Conservation (phyloP, 2,797 vertebrate genomes). For the Picus viridis region DNA sequence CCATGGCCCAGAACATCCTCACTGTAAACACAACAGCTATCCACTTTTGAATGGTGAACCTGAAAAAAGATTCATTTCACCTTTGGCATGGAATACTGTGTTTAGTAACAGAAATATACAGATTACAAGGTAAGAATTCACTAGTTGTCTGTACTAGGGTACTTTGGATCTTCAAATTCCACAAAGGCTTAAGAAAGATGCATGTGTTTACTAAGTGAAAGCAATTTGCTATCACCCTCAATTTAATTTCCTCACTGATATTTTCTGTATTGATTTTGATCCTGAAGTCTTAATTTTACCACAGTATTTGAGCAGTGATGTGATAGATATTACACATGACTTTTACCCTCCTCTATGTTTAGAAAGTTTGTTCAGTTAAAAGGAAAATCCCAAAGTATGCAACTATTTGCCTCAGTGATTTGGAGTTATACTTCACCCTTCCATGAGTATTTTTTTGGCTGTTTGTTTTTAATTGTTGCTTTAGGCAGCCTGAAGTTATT, state of each 20-base stretch:
- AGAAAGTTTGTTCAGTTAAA: neutral
- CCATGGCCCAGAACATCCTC: neutral
- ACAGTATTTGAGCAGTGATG: neutral
- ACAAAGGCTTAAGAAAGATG: neutral
- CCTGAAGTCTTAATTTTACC: neutral
- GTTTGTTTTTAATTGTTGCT: neutral
- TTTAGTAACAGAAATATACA: neutral
- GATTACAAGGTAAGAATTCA: neutral
- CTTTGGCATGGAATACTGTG: neutral
- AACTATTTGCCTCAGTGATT: neutral
- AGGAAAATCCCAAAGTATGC: neutral
- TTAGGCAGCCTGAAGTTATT: neutral
- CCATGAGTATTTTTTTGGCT: neutral
- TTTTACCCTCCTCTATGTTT: neutral
- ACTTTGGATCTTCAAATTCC: neutral
- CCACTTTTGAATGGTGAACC: neutral
- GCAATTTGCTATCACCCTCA: neutral
- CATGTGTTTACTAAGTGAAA: neutral
- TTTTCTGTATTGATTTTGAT: neutral
- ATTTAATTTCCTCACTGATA: accelerated
- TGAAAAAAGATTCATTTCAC: neutral
- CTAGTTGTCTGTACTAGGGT: accelerated
- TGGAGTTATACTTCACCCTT: neutral
- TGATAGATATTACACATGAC: neutral
- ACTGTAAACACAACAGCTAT: neutral